Base-by-base conservation (phyloP, 1,140 invertebrate species). In the Drosophila triauraria region DNA sequence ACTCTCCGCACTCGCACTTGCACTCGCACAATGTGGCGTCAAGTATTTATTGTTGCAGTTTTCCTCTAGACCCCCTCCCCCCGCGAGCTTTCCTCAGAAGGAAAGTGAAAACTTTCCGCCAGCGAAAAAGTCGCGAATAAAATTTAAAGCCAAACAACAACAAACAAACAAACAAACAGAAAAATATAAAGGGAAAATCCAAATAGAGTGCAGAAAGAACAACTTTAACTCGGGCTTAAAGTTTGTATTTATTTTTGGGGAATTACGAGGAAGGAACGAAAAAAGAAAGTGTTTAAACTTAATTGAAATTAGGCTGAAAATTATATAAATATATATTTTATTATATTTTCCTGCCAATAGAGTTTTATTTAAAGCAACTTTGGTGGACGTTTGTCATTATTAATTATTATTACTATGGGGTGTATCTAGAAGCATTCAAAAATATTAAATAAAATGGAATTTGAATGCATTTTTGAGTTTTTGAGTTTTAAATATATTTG, bases 81-180 rank as follows among this genome's bases (percentile, higher is more conserved):
- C 50, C 23, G 17, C 20, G 20, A 23, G 40, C 30, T 50, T 32
- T 44, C 46, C 44, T 63, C 32, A n/a, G 6, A 76, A 79, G 61
- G 85, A 88, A 88, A 90, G 85, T 90, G 85, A 90, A 90, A 90
- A 90, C 81, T 90, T 90, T 90, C 82, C 70, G 65, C 65, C 74
- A 44, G 77, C 80, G 47, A 58, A 51, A 74, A 75, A 72, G 54
- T 75, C 80, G 84, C 80, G 84, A 84, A 75, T 75, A 72, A 90
- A 90, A 84, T 90, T 80, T 90, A 71, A 83, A 57, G 30, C 57
- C 69, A 84, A 80, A 56, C 35, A 23, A 40, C 38, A 40, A 40
- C 32, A 54, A 56, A 56, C 32, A 38, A 54, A 20, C 25, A 65
- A 81, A 63, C 1, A 60, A 77, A 65, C 5, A 30, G 1, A 30